phyloP scores from a whole-genome alignment of 2,113 vertebrate genomes.

The Sialia sialis region DNA sequence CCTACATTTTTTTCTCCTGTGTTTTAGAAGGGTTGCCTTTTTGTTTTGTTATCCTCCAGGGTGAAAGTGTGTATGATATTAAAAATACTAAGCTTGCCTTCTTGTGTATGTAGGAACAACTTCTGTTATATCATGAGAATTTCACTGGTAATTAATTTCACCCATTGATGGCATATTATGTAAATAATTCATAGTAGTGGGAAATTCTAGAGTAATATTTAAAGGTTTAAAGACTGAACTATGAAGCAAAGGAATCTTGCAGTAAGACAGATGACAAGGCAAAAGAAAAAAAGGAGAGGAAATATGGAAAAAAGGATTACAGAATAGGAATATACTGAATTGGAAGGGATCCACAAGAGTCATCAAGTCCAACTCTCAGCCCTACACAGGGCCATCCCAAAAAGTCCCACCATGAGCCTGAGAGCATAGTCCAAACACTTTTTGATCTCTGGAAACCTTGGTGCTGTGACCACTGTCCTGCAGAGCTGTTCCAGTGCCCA shows the following conservation, averaged over 20 bases:
- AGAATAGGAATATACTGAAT: background rate
- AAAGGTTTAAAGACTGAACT: background rate
- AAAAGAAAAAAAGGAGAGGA: background rate
- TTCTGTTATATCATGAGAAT: background rate
- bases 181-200: background rate
- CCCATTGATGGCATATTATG: background rate
- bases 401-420: no score
- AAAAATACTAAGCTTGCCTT: background rate
- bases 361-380: no score
- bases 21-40: background rate
- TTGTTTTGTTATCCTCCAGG: background rate
- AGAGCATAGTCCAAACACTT: background rate
- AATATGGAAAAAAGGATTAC: background rate
- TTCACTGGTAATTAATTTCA: background rate
- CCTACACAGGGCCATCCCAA: rapidly evolving
- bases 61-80: background rate
- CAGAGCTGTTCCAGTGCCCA: background rate
- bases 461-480: background rate
- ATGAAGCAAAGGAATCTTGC: background rate
- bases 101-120: background rate
- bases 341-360: background rate
- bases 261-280: background rate
- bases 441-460: background rate
- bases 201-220: background rate
- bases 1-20: background rate